These are phyloP conservation scores for Nysson spinosus DNA, from an alignment of 2,888 invertebrate genomes.

Conservation along the genomic window DNA sequence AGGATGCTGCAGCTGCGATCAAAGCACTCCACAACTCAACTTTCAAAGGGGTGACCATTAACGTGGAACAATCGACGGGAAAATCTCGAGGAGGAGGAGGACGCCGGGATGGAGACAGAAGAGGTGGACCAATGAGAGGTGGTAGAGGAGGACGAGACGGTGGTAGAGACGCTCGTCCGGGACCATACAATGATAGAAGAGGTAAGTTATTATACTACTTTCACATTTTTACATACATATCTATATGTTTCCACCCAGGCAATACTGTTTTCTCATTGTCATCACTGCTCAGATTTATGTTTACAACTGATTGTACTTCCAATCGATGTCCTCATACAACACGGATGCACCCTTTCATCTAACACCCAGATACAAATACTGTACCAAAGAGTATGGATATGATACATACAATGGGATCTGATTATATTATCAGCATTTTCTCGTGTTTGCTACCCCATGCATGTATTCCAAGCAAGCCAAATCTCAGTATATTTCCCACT, in stretches of 20 bases:
- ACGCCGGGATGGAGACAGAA: conserved; percentile 80
- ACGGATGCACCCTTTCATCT: no score
- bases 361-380: no score
- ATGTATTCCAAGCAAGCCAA: no score
- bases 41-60: conserved; percentile 90
- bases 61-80: conserved; percentile 90
- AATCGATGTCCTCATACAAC: no score
- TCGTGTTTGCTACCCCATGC: no score
- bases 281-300: neutral
- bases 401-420: no score
- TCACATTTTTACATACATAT: conserved; percentile 8
- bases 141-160: conserved; percentile 78
- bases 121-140: conserved; percentile 79
- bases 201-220: conserved; percentile 57
- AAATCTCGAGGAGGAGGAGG: conserved; percentile 83
- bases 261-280: conserved; percentile 55
- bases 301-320: no score
- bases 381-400: no score
- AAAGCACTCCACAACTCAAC: conserved; percentile 87
- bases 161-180: conserved; percentile 77
- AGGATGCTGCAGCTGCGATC: conserved; percentile 90
- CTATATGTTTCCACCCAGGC: no score
- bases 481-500: no score
- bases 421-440: no score
- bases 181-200: conserved; percentile 76